Base-by-base conservation (phyloP, 2,113 vertebrate species). In the Myotis lucifugus region DNA sequence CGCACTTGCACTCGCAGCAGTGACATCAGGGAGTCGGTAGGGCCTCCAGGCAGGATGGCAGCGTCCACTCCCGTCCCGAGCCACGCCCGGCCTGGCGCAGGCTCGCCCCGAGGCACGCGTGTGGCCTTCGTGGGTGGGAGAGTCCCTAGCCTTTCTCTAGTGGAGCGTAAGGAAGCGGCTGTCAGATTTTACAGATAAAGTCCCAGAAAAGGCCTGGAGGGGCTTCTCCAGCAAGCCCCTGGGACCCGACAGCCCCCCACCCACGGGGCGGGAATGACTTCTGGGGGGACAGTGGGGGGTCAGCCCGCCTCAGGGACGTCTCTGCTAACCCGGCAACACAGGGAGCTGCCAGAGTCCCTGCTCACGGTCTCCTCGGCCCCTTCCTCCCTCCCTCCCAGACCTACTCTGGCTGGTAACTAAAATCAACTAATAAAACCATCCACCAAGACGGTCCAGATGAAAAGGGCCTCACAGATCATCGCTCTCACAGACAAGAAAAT, bases 331-430 rank as follows among this genome's bases (percentile, higher is more conserved):
- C 23, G 46, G 67, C 77, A 50, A 81, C 27, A 8, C 15, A 5
- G 40, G 32, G 29, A 42, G 15, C 59, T n/a, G 8, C 27, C 0
- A 1, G 25, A 40, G 48, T 8, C 34, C 27, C 54, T 67, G 23
- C 14, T 12, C 0, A 5, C 0, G 19, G 13, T 21, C 48, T 25
- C 46, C 23, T 73, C 37, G 4, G 6, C 4, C 2, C 21, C 9
- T 32, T 29, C 17, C 21, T 66, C 34, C 13, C 5, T 21, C 46
- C 46, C 5, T 21, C 0, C 14, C 40, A 25, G 46, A 18, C 9
- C 34, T 37, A 6, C 12, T 50, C 2, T 13, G 54, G 18, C 34
- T 18, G 1, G 15, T 15, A 76, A 77, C 42, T 67, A n/a, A 94
- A 86, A 10, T 37, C 64, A 29, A 13, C 40, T 32, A n/a, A 70